Conservation (phyloP, 2,113 vertebrate species). For the Castor canadensis region DNA sequence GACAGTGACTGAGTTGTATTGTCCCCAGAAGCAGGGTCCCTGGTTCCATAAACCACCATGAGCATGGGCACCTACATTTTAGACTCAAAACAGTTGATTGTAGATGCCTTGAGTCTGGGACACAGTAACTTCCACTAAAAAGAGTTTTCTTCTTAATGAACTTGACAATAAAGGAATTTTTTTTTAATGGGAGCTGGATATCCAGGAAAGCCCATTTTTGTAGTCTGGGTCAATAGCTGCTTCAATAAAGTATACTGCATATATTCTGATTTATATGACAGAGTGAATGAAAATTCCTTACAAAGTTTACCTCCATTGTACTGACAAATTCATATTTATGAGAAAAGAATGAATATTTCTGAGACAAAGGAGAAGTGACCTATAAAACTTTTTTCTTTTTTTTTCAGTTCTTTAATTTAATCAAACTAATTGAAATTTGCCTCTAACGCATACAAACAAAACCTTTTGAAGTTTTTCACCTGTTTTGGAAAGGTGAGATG, state of each 20-base stretch:
- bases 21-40: background rate
- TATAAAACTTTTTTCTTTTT: background rate
- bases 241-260: background rate
- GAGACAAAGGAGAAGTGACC: background rate
- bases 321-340: background rate
- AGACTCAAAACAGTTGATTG: background rate
- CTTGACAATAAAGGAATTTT: background rate
- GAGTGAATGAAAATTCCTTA: background rate
- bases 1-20: background rate
- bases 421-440: constrained; percentile 28
- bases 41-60: background rate
- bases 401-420: background rate
- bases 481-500: background rate
- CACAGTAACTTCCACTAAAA: background rate
- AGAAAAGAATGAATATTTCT: background rate
- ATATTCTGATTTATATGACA: background rate
- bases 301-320: background rate
- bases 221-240: background rate
- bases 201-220: background rate
- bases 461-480: background rate
- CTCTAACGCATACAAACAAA: background rate
- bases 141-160: background rate
- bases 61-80: accelerated
- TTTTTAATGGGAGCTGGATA: background rate
- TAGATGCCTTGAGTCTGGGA: background rate